Conservation (phyloP, 2,797 vertebrate species). For the Pseudochaenichthys georgianus region DNA sequence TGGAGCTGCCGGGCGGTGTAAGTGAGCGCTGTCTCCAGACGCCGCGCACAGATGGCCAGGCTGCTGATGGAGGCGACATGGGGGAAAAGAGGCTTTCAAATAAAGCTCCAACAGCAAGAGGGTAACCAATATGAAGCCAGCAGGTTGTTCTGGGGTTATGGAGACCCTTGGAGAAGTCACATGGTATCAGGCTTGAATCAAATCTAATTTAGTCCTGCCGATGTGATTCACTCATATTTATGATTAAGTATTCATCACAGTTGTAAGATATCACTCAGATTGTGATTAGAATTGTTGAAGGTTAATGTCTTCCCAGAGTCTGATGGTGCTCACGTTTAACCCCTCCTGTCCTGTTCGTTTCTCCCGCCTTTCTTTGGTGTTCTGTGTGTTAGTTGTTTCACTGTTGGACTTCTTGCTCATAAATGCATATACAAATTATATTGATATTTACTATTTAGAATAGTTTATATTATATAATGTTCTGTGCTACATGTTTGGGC, state of each 20-base stretch:
- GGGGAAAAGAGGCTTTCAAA: conserved; percentile 23
- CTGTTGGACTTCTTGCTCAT: no score
- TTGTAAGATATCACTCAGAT: not conserved
- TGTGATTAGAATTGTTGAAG: not conserved
- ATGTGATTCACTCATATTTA: conserved; percentile 14
- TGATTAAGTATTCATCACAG: not conserved
- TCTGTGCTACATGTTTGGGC: no score
- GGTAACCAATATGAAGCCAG: conserved; percentile 66
- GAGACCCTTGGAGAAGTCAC: conserved; percentile 21
- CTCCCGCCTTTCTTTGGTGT: no score
- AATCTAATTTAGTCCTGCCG: conserved; percentile 13
- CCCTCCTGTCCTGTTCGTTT: no score
- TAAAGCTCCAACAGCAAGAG: conserved; percentile 29
- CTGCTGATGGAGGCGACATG: conserved; percentile 31
- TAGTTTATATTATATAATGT: no score
- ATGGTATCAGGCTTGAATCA: conserved; percentile 18
- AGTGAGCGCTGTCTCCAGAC: conserved; percentile 55
- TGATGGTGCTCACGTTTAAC: no score
- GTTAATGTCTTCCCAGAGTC: no score
- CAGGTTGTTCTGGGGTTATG: conserved; percentile 56
- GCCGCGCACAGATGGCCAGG: conserved; percentile 68
- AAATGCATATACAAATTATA: no score
- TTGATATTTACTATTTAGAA: no score
- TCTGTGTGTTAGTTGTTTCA: no score
- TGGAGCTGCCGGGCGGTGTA: conserved; percentile 55